A percentile compares a stretch with the other conserved stretches of the same genome.
phyloP scores from a whole-genome alignment of 2,113 vertebrate species.

The Saccopteryx leptura region DNA sequence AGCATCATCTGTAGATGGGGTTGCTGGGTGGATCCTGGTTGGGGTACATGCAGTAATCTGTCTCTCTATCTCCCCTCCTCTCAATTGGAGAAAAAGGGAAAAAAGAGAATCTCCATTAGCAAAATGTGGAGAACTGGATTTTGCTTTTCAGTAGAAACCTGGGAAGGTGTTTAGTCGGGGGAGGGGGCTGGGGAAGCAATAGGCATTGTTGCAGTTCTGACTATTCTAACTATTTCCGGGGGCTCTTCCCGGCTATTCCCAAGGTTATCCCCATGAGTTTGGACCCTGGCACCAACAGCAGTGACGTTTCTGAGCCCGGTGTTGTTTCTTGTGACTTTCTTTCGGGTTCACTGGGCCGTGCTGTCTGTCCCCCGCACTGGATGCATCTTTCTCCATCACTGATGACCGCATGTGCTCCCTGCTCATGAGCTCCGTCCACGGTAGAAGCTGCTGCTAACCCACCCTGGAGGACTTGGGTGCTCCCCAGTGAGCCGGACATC shows the following conservation, averaged over 20 bases:
- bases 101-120: background rate
- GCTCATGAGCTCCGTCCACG: background rate
- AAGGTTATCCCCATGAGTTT: background rate
- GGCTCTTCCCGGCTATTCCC: background rate
- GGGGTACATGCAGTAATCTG: too few species aligned
- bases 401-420: background rate
- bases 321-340: background rate
- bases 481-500: background rate
- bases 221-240: rapidly evolving
- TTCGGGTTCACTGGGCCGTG: background rate
- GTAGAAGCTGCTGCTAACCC: background rate
- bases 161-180: background rate
- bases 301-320: background rate
- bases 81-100: too few species aligned
- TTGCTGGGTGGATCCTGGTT: too few species aligned
- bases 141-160: background rate
- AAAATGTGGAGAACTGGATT: background rate
- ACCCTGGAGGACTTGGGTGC: background rate
- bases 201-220: rapidly evolving
- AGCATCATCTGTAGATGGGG: too few species aligned
- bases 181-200: background rate
- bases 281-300: background rate
- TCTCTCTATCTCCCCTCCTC: too few species aligned
- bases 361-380: background rate
- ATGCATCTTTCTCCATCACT: background rate